Percentiles rank a stretch among this genome's conserved stretches.
These are phyloP conservation scores for Cryptoprocta ferox DNA, from an alignment of 2,797 vertebrate species.

Conservation along the genomic window DNA sequence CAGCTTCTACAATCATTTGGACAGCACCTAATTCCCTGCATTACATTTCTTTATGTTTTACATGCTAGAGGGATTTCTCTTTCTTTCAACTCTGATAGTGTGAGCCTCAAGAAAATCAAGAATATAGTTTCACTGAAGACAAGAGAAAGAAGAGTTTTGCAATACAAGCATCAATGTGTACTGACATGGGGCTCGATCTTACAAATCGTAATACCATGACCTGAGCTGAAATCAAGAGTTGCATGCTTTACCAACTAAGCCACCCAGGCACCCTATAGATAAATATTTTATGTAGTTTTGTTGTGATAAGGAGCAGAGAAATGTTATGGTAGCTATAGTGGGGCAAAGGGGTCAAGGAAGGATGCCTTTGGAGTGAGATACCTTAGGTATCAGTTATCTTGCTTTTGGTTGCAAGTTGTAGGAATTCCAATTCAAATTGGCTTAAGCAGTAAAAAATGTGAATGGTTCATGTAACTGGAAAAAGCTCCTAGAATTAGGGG, in stretches of 20 bases:
- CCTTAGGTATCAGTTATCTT: not conserved
- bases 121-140: not conserved
- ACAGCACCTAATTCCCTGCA: not conserved
- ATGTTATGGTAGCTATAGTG: not conserved
- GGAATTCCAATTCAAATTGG: not conserved
- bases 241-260: no score
- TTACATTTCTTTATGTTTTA: not conserved
- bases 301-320: not conserved
- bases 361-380: not conserved
- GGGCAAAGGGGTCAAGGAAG: not conserved
- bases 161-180: not conserved
- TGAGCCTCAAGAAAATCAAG: not conserved
- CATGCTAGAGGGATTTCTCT: not conserved
- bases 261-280: no score
- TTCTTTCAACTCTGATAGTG: not conserved
- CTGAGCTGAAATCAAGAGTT: no score
- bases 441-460: not conserved
- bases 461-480: not conserved
- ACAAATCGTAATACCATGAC: no score
- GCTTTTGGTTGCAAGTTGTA: not conserved
- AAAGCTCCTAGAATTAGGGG: not conserved
- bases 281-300: not conserved
- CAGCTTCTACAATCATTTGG: not conserved
- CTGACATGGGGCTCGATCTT: no score
- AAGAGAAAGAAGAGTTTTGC: not conserved